Evolutionary conservation across 64 coral and sea anemone species (phyloP).

Genomic region (Dendrophyllia cribrosa): DNA sequence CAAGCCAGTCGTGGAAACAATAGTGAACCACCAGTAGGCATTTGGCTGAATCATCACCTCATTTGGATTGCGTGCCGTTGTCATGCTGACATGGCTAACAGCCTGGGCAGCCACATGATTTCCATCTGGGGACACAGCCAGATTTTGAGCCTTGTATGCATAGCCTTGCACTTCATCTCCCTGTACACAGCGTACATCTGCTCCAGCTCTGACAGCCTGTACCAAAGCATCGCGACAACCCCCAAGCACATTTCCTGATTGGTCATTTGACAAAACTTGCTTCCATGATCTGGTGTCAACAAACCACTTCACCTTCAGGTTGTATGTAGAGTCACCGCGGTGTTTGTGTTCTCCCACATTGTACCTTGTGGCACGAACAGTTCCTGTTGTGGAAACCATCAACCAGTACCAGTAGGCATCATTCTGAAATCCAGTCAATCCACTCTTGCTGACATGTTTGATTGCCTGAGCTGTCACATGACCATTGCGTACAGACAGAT

Average conservation of each 20-base stretch:
- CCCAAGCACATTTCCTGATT: constrained; percentile 17
- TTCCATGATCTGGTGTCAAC: constrained; percentile 78
- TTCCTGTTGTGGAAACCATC: constrained; percentile 88
- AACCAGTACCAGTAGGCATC: constrained; percentile 88
- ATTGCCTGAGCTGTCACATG: constrained; percentile 86
- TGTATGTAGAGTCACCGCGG: constrained; percentile 27
- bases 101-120: constrained; percentile 76
- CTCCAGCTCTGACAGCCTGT: constrained; percentile 74
- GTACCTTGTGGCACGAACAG: constrained; percentile 68
- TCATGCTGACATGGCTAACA: constrained; percentile 72
- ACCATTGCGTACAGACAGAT: constrained; percentile 83
- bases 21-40: constrained; percentile 92
- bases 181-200: constrained; percentile 81
- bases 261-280: constrained; percentile 46
- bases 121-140: constrained; percentile 59
- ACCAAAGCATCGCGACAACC: constrained; percentile 47
- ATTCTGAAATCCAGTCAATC: constrained; percentile 62
- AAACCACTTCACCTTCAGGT: constrained; percentile 76
- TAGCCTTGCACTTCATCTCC: constrained; percentile 51
- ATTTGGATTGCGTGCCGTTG: constrained; percentile 43
- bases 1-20: constrained; percentile 69
- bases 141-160: constrained; percentile 80
- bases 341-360: constrained; percentile 63
- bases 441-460: constrained; percentile 80
- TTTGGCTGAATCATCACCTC: constrained; percentile 69